Base-by-base conservation (phyloP, 2,797 vertebrate genomes). In the Sebastes diploproa region DNA sequence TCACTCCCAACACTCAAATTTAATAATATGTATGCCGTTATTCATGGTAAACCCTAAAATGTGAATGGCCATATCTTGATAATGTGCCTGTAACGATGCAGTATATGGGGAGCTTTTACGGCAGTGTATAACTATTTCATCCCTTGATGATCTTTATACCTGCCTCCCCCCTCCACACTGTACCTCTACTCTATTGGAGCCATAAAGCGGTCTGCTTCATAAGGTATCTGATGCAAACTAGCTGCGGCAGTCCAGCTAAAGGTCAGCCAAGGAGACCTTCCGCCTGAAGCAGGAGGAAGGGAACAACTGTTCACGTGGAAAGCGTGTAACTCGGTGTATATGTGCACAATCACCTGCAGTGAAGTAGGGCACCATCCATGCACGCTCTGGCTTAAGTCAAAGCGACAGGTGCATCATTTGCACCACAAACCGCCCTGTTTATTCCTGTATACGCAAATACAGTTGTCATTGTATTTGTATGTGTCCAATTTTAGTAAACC, bases 231-330 rank as follows among this genome's bases (percentile, higher is more conserved):
- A 94, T 85, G 90, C 86, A 90, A 91, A 93, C 81, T 75, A 85
- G 81, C 83, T 80, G 86, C 81, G 75, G 86, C 88, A 89, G 86
- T 83, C 86, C 84, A 78, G 80, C 85, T 80, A 90, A 78, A 92
- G 92, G 92, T 94, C 94, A 87, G 78, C 85, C 87, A 90, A 93
- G 86, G 86, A 91, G 86, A 84, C 72, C 77, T 5, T 32, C 68
- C 27, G 32, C 86, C 86, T n/a, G 76, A 89, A 87, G 89, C 80
- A 23, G 60, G 80, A 84, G 66, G 89, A 86, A 73, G 79, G 81
- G 78, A 86, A 79, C 85, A 78, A 77, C 42, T 80, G 77, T 81
- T 86, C 58, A 78, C 36, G 22, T 78, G 56, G 73, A 84, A 56
- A 46, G 42, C 22, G 2, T 70, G 14, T 22, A 61, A 2, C 36